Base-by-base conservation (phyloP, 1,140 invertebrate genomes). In the Ips nitidus region DNA sequence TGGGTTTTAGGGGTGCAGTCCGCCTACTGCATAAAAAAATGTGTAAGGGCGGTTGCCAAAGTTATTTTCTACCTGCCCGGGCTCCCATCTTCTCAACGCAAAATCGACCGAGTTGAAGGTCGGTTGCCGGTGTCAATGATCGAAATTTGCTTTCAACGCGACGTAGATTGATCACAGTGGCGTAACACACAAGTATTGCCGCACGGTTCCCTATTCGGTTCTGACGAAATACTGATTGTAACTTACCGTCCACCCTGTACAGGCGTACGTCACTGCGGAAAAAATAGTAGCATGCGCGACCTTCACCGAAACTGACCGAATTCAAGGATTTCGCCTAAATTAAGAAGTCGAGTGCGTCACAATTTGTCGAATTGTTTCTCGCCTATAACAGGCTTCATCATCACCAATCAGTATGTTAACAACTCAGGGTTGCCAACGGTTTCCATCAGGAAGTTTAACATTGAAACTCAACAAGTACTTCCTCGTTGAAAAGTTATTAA, bases 21-120 rank as follows among this genome's bases (percentile, higher is more conserved):
- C 22, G 22, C 22, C 22, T 22, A 22, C 22, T 22, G 22, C 22
- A 22, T 22, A 56, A 59, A 55, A 55, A 55, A 55, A n/a, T 37
- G 8, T n/a, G 8, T 4, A 6, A 22, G 52, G 52, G n/a, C 8
- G 52, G 52, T 38, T 55, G 52, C n/a, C 52, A 55, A 55, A 55
- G 7, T 7, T 50, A 39, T 58, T 58, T 53, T 60, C 47, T 68
- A 68, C 66, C 66, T 68, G 66, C 37, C 7, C 7, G 22, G 41
- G 6, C 45, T 40, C 40, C 53, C 59, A 61, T 62, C 39, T 61
- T 45, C 71, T 63, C 71, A 71, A 73, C 76, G 76, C 77, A 78
- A 79, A 79, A 79, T 62, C 50, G 73, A 72, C 66, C 74, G 74
- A 77, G 78, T 80, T 79, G 78, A 80, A 80, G 79, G 79, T 75